Base-by-base conservation (phyloP, 2,113 vertebrate species). In the Hemibagrus wyckioides region DNA sequence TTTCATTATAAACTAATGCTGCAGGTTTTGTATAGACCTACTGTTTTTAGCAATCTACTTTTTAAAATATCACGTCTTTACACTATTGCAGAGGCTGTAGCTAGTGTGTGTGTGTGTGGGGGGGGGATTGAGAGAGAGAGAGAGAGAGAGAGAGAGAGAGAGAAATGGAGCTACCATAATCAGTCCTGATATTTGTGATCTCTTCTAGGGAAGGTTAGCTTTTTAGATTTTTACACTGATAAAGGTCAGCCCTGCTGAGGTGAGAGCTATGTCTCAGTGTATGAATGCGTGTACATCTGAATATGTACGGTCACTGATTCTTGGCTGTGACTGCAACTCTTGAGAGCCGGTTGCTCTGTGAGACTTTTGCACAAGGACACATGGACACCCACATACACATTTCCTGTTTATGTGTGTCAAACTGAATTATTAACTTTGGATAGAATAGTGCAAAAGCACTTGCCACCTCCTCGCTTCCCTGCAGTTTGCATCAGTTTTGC, bases 221-320 rank as follows among this genome's bases (percentile, higher is more conserved):
- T 33, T 84, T 17, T 33, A 75, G 41, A 79, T 56, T 73, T 57
- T 63, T 59, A 23, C 19, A 65, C 21, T 84, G 75, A 69, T 81
- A 81, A 84, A 84, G 75, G 87, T 80, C 75, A 84, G 23, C 33
- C 28, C 44, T 39, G 59, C 39, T n/a, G 30, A 57, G 57, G 21
- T 69, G 36, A 41, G 57, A 54, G 25, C 61, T 71, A 6, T 85
- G 83, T 54, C 48, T 65, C 25, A n/a, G 28, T 75, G 52, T 54
- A 50, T 80, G 36, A 82, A 54, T 81, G 85, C 56, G 36, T 48
- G 21, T 73, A 25, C 56, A 61, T 50, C 21, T 50, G 39, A 61
- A 3, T 61, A 19, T 79, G 52, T 77, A 63, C 23, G 44, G 9
- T 84, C 61, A 48, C 61, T 83, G 48, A 52, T 54, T 79, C 15